Evolutionary conservation across 2,113 vertebrate species (phyloP), one percentile per base, ranked within the genome.

Genomic region (Peromyscus polionotus): DNA sequence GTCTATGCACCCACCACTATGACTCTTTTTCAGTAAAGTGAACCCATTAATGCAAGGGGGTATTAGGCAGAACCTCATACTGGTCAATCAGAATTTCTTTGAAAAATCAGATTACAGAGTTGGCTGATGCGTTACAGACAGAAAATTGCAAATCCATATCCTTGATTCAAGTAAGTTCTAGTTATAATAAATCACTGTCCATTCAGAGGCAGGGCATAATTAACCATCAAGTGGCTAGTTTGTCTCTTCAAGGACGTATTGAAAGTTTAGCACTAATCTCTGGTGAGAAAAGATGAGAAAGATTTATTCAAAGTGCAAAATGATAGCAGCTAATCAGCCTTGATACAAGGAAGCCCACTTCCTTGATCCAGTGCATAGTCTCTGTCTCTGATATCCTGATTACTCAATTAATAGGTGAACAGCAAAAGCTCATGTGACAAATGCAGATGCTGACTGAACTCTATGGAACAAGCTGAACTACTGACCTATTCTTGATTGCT

Each of bases 61-160:
- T 54, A 93, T 91, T 77, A 76, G 48, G 5, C 9, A 77, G 26
- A 90, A 91, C 51, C 14, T 72, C n/a, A 88, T 13, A 45, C n/a
- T 76, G 51, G 36, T 72, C 90, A 91, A 57, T 93, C 54, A 83
- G 39, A 70, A 33, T 91, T 96, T 90, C 67, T 77, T 61, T 83
- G 33, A 83, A 67, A 95, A 48, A 33, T 83, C 42, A 93, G 39
- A 87, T 63, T 24, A 31, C 16, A 83, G 11, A 93, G 42, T 42
- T 88, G 42, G 22, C 31, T 59, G 45, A 95, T 65, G 10, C 20
- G 48, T 48, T 88, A 57, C 22, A 72, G 68, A 20, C n/a, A 97
- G 75, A 81, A 96, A 87, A 96, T 39, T 54, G 42, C 9, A 87
- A 96, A 89, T 90, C 10, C 48, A 65, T 51, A 73, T 36, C 75